phyloP scores from a whole-genome alignment of 2,113 vertebrate genomes.

The Hylia prasina region DNA sequence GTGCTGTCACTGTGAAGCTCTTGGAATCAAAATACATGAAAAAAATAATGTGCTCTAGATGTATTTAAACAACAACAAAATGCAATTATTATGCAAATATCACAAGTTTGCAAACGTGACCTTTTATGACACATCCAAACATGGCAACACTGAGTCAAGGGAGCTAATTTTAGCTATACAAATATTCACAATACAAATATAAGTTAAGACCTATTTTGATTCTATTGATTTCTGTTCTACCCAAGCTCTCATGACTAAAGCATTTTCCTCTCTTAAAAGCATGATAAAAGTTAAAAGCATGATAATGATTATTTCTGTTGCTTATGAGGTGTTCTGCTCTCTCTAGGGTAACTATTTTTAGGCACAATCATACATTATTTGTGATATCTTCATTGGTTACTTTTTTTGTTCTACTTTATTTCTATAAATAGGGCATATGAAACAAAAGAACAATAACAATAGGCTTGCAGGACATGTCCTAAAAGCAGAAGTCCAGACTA shows the following conservation, averaged over 20 bases:
- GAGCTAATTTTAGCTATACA: neutral
- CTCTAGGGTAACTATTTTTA: neutral
- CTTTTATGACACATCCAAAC: neutral
- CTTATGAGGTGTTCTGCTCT: neutral
- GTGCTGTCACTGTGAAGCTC: neutral
- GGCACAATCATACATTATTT: neutral
- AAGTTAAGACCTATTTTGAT: neutral
- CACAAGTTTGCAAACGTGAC: neutral
- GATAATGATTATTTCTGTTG: neutral
- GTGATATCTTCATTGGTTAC: neutral
- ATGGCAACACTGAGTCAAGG: neutral
- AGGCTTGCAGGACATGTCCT: neutral
- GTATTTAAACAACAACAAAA: neutral
- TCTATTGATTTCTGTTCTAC: neutral
- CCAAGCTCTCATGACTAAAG: neutral
- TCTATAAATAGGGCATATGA: conserved; percentile 10
- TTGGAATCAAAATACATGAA: neutral
- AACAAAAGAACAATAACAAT: conserved; percentile 35
- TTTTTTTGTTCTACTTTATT: neutral
- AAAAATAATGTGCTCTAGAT: neutral
- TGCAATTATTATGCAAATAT: neutral
- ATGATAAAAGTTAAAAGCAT: neutral
- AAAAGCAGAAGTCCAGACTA: neutral
- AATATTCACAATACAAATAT: neutral
- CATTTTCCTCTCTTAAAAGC: neutral